Evolutionary conservation across 2,113 vertebrate species (phyloP).

Genomic region (Fregetta grallaria): DNA sequence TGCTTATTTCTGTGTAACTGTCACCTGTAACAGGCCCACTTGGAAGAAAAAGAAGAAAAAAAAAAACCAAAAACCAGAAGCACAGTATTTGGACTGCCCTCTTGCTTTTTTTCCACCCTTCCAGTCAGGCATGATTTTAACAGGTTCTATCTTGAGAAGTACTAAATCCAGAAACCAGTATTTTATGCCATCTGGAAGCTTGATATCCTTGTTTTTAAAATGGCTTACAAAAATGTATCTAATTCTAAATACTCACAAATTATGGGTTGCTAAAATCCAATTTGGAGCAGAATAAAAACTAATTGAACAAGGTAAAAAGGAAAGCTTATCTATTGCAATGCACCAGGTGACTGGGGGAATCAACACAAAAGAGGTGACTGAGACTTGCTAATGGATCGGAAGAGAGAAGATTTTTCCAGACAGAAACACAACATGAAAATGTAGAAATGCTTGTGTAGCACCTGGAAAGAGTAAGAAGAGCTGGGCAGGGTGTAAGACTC

Average conservation of each 20-base stretch:
- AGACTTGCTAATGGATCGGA: not conserved
- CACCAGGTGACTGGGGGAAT: not conserved
- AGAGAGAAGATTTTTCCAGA: not conserved
- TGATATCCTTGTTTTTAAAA: slow-evolving; percentile 56
- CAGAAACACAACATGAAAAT: not conserved
- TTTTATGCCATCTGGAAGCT: slow-evolving; percentile 59
- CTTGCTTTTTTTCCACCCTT: slow-evolving; percentile 23
- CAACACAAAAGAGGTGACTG: not conserved
- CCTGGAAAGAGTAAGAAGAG: not conserved
- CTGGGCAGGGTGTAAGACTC: not conserved
- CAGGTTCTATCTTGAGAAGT: slow-evolving; percentile 51
- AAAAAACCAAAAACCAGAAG: not conserved
- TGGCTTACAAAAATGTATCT: slow-evolving; percentile 28
- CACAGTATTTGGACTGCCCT: not conserved
- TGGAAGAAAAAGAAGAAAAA: not conserved
- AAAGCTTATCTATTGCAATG: not conserved
- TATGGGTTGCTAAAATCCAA: not conserved
- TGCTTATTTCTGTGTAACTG: not conserved
- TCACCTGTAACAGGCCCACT: not conserved
- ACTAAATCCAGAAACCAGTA: slow-evolving; percentile 57
- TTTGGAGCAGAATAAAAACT: not conserved
- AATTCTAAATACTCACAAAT: slow-evolving; percentile 40
- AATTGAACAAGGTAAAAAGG: not conserved
- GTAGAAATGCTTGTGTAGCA: not conserved
- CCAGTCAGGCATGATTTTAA: slow-evolving; percentile 42